These are phyloP conservation scores for Cryptoblepharus egeriae DNA, from an alignment of 2,797 vertebrate genomes.

Conservation along the genomic window DNA sequence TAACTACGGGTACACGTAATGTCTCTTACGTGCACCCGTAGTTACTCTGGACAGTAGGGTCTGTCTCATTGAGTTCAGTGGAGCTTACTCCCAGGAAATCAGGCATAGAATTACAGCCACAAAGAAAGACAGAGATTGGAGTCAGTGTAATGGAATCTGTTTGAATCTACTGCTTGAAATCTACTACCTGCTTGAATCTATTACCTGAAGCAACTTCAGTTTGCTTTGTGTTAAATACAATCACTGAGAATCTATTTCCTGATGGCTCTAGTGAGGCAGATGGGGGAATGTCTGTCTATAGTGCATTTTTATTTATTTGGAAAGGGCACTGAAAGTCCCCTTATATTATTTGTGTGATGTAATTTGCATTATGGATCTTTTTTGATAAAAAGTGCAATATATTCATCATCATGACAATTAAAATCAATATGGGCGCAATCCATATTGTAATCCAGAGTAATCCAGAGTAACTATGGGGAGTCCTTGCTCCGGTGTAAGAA, in stretches of 20 bases:
- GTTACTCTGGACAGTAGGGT: too few relatives aligned
- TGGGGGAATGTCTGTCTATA: not conserved
- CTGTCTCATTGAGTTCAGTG: too few relatives aligned
- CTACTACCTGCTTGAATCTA: not conserved
- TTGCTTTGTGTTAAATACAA: not conserved
- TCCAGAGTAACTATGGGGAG: too few relatives aligned
- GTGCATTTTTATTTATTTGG: not conserved
- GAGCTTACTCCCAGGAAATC: too few relatives aligned
- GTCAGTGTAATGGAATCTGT: not conserved
- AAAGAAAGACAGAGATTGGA: not conserved
- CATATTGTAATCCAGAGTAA: too few relatives aligned
- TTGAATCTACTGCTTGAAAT: not conserved
- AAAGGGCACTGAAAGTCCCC: not conserved
- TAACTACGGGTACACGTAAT: too few relatives aligned
- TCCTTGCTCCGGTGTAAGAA: too few relatives aligned
- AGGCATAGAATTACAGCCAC: too few relatives aligned
- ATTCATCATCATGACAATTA: not conserved
- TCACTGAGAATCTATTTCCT: too few relatives aligned
- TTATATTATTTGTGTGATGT: not conserved
- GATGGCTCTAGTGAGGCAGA: not conserved
- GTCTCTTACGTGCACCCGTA: too few relatives aligned
- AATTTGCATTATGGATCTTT: too few relatives aligned
- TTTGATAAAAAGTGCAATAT: too few relatives aligned
- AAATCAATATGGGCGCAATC: not conserved
- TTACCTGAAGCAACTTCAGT: not conserved